Base-by-base conservation (phyloP, 2,113 vertebrate species). In the Poeciliopsis retropinna region DNA sequence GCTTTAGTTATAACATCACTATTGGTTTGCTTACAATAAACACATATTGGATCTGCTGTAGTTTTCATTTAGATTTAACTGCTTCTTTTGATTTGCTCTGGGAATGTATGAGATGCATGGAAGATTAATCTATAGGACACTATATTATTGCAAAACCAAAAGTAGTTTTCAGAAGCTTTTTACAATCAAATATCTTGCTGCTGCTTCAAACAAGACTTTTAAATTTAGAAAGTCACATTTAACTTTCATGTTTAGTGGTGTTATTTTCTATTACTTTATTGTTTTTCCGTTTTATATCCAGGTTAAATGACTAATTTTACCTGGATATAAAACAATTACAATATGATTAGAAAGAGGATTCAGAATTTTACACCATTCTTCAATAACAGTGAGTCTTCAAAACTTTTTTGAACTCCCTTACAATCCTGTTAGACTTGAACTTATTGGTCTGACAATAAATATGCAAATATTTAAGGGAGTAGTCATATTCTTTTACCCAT, bases 11-110 rank as follows among this genome's bases (percentile, higher is more conserved):
- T 63, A 29, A 1, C 5, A 37, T 69, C 31, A 22, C 7, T 47
- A 47, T 13, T 28, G 13, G 0, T 25, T 63, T 72, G 13, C 7
- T 65, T 39, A 25, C 25, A 54, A 62, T 30, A 28, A 64, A 1
- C 22, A 32, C 7, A 15, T 62, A 41, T 60, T n/a, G 54, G 3
- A 64, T 27, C 22, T 13, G 28, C 14, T 76, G n/a, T 63, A 31
- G 27, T 73, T 79, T 67, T 61, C 6, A 29, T 4, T 57, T 47
- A 14, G 13, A 44, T 76, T 60, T 17, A 69, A 22, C 14, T 62
- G 9, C 77, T 39, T 67, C 11, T 64, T 32, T 12, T 74, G 39
- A 63, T 22, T 29, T 54, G 51, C 32, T 11, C 29, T 17, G 8
- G 27, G 51, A 61, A 44, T 39, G 28, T 63, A 39, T 61, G 34